phyloP scores from a whole-genome alignment of 2,113 vertebrate species.

The Labeo rohita region DNA sequence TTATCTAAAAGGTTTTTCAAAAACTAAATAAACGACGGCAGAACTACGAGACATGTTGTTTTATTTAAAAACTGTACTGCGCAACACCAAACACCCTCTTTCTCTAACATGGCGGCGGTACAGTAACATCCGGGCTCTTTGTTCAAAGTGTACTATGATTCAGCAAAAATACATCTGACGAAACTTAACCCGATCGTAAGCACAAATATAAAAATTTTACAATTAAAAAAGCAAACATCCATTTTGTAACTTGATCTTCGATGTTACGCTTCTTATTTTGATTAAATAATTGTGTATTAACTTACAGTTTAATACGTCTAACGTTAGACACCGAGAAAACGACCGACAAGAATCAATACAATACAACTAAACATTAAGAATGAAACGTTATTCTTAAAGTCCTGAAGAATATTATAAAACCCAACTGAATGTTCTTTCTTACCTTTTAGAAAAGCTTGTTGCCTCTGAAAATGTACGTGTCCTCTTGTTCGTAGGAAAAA shows the following conservation, averaged over 20 bases:
- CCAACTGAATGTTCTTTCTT: background rate
- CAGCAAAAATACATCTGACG: slow-evolving; percentile 15
- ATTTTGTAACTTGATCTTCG: background rate
- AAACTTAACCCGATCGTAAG: background rate
- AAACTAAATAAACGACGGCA: background rate
- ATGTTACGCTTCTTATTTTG: background rate
- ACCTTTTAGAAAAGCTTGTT: background rate
- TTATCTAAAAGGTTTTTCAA: background rate
- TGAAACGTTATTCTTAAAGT: background rate
- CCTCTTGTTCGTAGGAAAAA: background rate
- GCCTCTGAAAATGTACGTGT: rapidly evolving
- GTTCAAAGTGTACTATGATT: slow-evolving; percentile 35
- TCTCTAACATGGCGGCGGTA: slow-evolving; percentile 23
- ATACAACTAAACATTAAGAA: background rate
- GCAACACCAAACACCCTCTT: background rate
- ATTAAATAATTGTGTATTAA: background rate
- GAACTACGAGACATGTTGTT: background rate
- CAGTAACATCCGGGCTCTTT: slow-evolving; percentile 49
- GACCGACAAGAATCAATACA: background rate
- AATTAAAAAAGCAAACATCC: background rate
- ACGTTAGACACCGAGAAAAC: too few relatives aligned
- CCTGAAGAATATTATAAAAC: background rate
- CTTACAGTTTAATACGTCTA: background rate
- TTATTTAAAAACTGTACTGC: background rate
- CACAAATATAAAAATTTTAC: background rate